These are phyloP conservation scores for Haliclona indistincta DNA, from an alignment of 37 sponge, comb jelly and placozoan genomes.

Conservation along the genomic window DNA sequence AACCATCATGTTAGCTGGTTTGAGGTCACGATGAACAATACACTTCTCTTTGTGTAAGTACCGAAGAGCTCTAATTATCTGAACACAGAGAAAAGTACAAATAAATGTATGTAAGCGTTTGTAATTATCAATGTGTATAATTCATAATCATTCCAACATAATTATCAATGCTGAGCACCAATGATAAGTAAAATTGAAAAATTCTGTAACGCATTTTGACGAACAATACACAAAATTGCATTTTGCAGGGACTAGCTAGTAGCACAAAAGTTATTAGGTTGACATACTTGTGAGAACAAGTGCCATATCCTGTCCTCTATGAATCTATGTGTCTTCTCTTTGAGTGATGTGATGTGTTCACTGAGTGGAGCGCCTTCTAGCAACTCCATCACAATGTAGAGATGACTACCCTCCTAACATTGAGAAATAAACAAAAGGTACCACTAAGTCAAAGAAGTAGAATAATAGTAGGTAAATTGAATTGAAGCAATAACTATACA, in stretches of 20 bases:
- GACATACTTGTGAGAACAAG: slow-evolving; percentile 78
- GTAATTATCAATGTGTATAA: too few species aligned
- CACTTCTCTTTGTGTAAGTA: slow-evolving; percentile 91
- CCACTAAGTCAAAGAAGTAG: too few species aligned
- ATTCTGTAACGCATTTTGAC: too few species aligned
- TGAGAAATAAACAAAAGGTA: background rate
- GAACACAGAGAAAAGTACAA: too few species aligned
- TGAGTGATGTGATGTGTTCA: slow-evolving; percentile 74
- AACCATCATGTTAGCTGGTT: slow-evolving; percentile 87
- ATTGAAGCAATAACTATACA: background rate
- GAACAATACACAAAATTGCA: too few species aligned
- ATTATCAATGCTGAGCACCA: too few species aligned
- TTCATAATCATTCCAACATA: too few species aligned
- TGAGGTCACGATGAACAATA: slow-evolving; percentile 85
- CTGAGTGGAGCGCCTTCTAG: slow-evolving; percentile 87
- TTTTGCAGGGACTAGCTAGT: too few species aligned
- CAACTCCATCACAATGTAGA: slow-evolving; percentile 93
- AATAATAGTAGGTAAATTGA: too few species aligned
- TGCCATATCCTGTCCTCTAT: slow-evolving; percentile 82
- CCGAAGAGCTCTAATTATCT: slow-evolving; percentile 84
- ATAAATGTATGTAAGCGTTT: too few species aligned
- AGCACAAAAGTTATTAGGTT: too few species aligned
- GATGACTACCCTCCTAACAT: slow-evolving; percentile 53
- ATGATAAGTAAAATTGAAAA: too few species aligned
- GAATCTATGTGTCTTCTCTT: slow-evolving; percentile 79